phyloP scores from a whole-genome alignment of 2,888 invertebrate species.

The Leucophenga montana region DNA sequence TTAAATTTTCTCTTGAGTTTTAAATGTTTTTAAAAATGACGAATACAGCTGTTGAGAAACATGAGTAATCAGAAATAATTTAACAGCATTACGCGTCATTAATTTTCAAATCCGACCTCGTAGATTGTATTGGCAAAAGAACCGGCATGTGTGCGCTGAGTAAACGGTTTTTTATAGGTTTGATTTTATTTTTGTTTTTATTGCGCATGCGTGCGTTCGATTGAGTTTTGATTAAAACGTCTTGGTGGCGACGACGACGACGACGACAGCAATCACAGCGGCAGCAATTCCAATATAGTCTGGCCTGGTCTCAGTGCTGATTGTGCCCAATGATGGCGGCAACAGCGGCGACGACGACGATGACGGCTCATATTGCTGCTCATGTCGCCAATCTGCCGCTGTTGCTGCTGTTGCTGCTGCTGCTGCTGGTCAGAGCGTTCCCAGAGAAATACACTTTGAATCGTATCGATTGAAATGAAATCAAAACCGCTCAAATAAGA shows the following conservation, averaged over 20 bases:
- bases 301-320: slow-evolving; percentile 25
- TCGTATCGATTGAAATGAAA: not conserved
- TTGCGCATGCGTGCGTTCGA: slow-evolving; percentile 71
- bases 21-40: no score
- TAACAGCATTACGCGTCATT: no score
- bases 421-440: slow-evolving; percentile 18
- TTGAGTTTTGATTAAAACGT: slow-evolving; percentile 68
- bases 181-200: slow-evolving; percentile 56
- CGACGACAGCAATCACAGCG: slow-evolving; percentile 38
- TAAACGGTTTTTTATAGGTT: slow-evolving; percentile 47
- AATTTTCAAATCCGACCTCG: no score
- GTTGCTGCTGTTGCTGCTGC: not conserved
- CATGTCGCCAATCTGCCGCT: slow-evolving; percentile 2
- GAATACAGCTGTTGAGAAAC: no score
- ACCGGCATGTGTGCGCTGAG: not conserved
- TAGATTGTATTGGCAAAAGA: not conserved
- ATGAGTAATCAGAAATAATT: no score
- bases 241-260: slow-evolving; percentile 50
- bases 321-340: slow-evolving; percentile 25
- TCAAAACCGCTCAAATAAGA: slow-evolving; percentile 52
- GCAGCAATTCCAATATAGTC: slow-evolving; percentile 35
- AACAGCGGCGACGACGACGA: slow-evolving; percentile 18
- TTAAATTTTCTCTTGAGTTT: no score
- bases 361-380: slow-evolving; percentile 1
- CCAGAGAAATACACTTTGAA: not conserved